phyloP scores from a whole-genome alignment of 2,888 invertebrate species.

The Eurytoma californica region DNA sequence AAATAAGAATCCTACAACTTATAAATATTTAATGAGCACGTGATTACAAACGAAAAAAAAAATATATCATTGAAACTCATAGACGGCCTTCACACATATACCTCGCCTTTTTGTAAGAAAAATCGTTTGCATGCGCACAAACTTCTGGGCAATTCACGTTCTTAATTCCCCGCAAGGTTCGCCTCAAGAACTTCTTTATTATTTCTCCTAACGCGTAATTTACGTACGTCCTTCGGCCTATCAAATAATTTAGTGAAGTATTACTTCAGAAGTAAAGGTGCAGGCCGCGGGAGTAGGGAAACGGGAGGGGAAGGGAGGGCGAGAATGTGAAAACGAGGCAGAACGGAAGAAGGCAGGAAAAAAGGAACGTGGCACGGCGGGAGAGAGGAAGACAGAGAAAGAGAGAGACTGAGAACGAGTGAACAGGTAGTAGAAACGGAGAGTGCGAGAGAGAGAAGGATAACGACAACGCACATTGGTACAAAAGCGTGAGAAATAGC shows the following conservation, averaged over 20 bases:
- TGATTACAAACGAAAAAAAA: too few species aligned
- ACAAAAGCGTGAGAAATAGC: conserved; percentile 58
- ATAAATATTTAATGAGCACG: too few species aligned
- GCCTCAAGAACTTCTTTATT: conserved; percentile 26
- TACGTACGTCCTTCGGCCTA: conserved; percentile 36
- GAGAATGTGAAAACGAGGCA: conserved; percentile 50
- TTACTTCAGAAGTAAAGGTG: conserved; percentile 31
- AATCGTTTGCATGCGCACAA: background rate
- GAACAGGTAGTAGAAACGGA: conserved; percentile 41
- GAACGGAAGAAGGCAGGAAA: conserved; percentile 53
- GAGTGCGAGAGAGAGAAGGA: conserved; percentile 40
- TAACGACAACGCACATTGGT: conserved; percentile 57
- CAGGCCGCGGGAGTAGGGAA: conserved; percentile 29
- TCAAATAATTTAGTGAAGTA: conserved; percentile 50
- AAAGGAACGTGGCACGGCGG: conserved; percentile 40
- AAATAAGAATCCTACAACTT: too few species aligned
- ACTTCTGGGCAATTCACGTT: conserved; percentile 18
- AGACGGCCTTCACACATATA: conserved; percentile 6
- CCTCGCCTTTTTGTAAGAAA: too few species aligned
- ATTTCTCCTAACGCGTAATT: conserved; percentile 21
- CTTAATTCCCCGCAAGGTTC: conserved; percentile 16
- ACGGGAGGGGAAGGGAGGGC: conserved; percentile 20
- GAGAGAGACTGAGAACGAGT: conserved; percentile 22
- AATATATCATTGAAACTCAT: too few species aligned
- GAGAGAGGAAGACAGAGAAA: conserved; percentile 51